Base-by-base conservation (phyloP, 2,113 vertebrate genomes). In the Chiloscyllium plagiosum region DNA sequence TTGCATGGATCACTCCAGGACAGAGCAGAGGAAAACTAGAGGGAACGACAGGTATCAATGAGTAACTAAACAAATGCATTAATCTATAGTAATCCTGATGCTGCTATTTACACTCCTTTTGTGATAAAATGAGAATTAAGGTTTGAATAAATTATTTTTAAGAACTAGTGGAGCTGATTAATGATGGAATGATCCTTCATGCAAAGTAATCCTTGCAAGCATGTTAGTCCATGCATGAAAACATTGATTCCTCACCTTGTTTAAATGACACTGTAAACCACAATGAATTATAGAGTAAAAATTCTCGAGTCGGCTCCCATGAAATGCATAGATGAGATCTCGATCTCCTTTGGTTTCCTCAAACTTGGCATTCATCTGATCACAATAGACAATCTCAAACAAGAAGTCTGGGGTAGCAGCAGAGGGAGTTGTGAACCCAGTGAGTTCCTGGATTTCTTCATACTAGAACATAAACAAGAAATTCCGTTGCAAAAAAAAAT, bases 271-370 rank as follows among this genome's bases (percentile, higher is more conserved):
- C 96, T 99, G 99, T 76, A 99, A 97, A 96, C 99, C 99, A 0
- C 99, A 99, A 97, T 99, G 99, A 96, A 99, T 97, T 96, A 99
- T 99, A 94, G 99, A 99, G 96, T 99, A 99, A 97, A 99, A 99
- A 97, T 99, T 99, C 97, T 99, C 99, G 2, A 99, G 97, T 80
- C 99, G 98, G 97, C 99, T 99, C 96, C 99, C 99, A 0, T 99
- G 99, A 97, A 99, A 99, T 96, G 99, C 99, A 0, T 99, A 99
- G 97, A 99, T 98, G 65, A 99, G 97, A 83, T 99, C 98, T 96
- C 98, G 97, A 61, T 98, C 98, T 24, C 98, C 98, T 96, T 97
- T 98, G 85, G 97, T 98, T 97, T 98, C 98, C 19, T 99, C 98
- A 96, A 99, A 99, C 96, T 98, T 98, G 96, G 97, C 96, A 0